A percentile compares a stretch with the other conserved stretches of the same genome.
Evolutionary conservation across 2,888 invertebrate species (phyloP).

Genomic region (Panzeria rudis): DNA sequence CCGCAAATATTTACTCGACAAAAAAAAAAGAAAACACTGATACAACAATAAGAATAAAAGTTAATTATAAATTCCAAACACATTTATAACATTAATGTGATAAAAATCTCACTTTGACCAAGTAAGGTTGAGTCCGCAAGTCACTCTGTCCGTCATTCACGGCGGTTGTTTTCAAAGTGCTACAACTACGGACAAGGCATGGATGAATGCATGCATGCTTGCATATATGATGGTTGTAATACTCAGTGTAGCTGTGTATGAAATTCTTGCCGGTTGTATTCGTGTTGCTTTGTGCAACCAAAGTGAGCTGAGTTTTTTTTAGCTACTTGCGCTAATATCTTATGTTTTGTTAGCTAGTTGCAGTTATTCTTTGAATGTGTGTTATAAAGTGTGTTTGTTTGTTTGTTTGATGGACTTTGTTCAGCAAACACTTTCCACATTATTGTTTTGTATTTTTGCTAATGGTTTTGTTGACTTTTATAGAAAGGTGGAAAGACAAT

Average conservation of each 20-base stretch:
- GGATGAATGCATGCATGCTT: conserved; percentile 28
- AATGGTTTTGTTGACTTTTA: not conserved
- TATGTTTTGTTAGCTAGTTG: not conserved
- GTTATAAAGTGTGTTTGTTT: not conserved
- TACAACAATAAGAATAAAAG: conserved; percentile 57
- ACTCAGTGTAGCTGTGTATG: not conserved
- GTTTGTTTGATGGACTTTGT: conserved; percentile 51
- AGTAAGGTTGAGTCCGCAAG: conserved; percentile 67
- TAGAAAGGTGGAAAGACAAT: not conserved
- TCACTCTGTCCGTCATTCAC: conserved; percentile 52
- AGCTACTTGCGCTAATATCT: conserved; percentile 28
- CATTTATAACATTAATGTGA: conserved; percentile 73
- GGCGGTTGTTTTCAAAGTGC: conserved; percentile 66
- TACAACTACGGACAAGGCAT: conserved; percentile 29
- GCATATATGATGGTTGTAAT: not conserved
- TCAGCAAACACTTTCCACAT: conserved; percentile 48
- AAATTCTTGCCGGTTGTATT: conserved; percentile 48
- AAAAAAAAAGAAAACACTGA: conserved; percentile 3
- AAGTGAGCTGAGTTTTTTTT: not conserved
- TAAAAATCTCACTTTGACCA: conserved; percentile 73
- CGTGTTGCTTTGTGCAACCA: conserved; percentile 39
- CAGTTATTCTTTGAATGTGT: conserved; percentile 29
- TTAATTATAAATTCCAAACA: conserved; percentile 71
- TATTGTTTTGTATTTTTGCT: not conserved
- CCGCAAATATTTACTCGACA: not conserved